Conservation (phyloP, 2,797 vertebrate genomes). For the Thamnophis elegans region DNA sequence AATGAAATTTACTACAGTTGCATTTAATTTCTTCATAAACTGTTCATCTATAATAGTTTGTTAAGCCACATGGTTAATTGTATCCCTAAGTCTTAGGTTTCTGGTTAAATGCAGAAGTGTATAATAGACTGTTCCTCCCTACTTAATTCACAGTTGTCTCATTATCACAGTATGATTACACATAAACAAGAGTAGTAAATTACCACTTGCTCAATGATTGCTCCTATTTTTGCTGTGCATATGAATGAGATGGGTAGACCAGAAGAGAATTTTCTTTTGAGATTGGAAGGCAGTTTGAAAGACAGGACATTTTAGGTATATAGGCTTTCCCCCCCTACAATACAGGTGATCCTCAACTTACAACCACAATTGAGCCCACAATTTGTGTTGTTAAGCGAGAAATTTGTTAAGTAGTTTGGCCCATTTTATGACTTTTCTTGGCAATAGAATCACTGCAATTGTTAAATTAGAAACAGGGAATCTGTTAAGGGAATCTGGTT, state of each 20-base stretch:
- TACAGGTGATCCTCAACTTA: too few species aligned
- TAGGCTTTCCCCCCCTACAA: neutral
- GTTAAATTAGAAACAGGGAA: too few species aligned
- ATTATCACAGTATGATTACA: neutral
- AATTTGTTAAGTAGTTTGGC: too few species aligned
- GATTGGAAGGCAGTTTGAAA: neutral
- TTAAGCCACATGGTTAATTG: neutral
- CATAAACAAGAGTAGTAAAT: neutral
- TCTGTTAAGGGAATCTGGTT: too few species aligned
- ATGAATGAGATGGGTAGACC: conserved; percentile 1
- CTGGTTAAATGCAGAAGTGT: neutral
- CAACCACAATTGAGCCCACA: too few species aligned
- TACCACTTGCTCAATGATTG: neutral
- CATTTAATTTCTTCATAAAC: neutral
- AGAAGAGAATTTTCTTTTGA: neutral
- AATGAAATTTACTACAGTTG: neutral
- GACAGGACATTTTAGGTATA: neutral
- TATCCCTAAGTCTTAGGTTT: neutral
- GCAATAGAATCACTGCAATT: too few species aligned
- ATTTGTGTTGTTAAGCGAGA: too few species aligned
- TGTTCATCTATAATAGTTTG: neutral
- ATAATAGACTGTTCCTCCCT: neutral
- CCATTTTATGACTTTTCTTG: too few species aligned
- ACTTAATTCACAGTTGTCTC: neutral
- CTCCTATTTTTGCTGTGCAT: neutral